phyloP scores from a whole-genome alignment of 2,888 invertebrate species.

The Pegoplata infirma region DNA sequence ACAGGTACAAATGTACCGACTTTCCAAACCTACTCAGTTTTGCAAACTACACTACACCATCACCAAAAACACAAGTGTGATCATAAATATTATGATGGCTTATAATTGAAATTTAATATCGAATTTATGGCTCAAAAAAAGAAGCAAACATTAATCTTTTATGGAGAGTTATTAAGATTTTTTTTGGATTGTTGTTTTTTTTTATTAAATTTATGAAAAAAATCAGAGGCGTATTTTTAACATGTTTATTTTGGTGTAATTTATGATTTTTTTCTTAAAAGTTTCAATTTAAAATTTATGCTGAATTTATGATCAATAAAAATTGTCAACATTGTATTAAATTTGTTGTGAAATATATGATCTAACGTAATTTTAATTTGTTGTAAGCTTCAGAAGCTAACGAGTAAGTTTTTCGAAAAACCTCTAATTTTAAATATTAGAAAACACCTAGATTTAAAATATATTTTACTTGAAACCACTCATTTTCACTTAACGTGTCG shows the following conservation, averaged over 20 bases:
- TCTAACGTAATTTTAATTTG: too few species aligned
- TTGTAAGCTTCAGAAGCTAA: too few species aligned
- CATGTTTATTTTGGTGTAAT: constrained; percentile 49
- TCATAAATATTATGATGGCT: constrained; percentile 57
- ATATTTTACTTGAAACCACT: too few species aligned
- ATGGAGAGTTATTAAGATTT: neutral
- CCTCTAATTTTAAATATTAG: too few species aligned
- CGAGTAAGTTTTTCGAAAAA: too few species aligned
- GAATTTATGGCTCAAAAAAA: constrained; percentile 31
- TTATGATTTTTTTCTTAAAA: constrained; percentile 33
- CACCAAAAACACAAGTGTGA: constrained; percentile 29
- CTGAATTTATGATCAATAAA: neutral
- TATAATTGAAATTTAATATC: constrained; percentile 57
- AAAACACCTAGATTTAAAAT: too few species aligned
- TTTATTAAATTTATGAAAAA: neutral
- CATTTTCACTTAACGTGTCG: too few species aligned
- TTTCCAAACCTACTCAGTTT: too few species aligned
- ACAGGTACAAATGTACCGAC: too few species aligned
- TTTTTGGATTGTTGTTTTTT: neutral
- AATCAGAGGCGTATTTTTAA: constrained; percentile 40
- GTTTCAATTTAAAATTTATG: neutral
- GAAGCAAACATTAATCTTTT: constrained; percentile 2
- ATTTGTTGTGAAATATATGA: too few species aligned
- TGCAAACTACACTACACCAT: too few species aligned
- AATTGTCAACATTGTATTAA: neutral